Conservation (phyloP, 2,888 invertebrate genomes). For the Polydrusus cervinus region DNA sequence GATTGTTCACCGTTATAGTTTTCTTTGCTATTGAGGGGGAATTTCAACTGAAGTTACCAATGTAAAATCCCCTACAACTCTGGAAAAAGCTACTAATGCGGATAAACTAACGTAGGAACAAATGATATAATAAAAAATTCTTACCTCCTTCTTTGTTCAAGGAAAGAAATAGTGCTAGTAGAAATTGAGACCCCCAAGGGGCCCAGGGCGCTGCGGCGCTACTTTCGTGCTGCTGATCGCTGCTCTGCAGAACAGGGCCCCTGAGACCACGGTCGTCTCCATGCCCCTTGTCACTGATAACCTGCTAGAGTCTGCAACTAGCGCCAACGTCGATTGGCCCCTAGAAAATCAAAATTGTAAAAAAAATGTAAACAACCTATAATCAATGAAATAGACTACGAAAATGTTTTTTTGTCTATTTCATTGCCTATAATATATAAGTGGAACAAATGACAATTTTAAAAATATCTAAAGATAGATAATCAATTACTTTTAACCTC, state of each 20-base stretch:
- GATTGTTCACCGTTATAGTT: not conserved
- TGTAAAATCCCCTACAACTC: too few relatives aligned
- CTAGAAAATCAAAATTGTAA: conserved; percentile 14
- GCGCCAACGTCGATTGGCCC: conserved; percentile 30
- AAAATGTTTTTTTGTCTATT: too few relatives aligned
- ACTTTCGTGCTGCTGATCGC: conserved; percentile 27
- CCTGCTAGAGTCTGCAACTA: conserved; percentile 14
- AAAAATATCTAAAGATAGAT: not conserved
- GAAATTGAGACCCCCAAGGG: conserved; percentile 29
- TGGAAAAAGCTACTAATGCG: too few relatives aligned
- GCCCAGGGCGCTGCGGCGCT: conserved; percentile 29
- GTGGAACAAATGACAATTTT: too few relatives aligned
- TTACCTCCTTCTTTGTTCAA: conserved; percentile 37
- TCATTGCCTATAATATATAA: too few relatives aligned
- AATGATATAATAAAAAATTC: not conserved
- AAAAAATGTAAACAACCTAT: not conserved
- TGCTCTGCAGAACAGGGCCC: conserved; percentile 35
- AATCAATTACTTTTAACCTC: conserved; percentile 9
- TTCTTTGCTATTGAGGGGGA: not conserved
- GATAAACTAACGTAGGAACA: too few relatives aligned
- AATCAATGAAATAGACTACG: too few relatives aligned
- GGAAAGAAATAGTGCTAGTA: conserved; percentile 41
- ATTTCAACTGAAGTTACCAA: too few relatives aligned
- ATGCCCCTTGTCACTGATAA: conserved; percentile 37
- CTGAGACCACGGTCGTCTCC: conserved; percentile 36